phyloP scores from a whole-genome alignment of 2,888 invertebrate genomes.

The Thyatira batis region DNA sequence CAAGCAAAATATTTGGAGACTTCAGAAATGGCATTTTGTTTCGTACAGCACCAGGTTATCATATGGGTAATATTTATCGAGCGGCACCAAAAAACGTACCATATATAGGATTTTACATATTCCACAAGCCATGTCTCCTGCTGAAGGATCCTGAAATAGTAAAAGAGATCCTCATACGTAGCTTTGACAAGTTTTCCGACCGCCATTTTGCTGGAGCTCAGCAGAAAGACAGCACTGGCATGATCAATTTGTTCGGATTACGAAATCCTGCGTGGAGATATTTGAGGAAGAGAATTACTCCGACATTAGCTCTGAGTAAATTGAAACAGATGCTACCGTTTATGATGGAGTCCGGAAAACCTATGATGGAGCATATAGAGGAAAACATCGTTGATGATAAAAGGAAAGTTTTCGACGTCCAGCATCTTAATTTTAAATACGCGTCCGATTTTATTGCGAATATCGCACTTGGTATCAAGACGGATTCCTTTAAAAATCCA shows the following conservation, averaged over 20 bases:
- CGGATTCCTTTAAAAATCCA: slow-evolving; percentile 25
- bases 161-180: slow-evolving; percentile 29
- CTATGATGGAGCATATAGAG: slow-evolving; percentile 27
- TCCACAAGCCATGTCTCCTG: slow-evolving; percentile 34
- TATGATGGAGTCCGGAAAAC: slow-evolving; percentile 28
- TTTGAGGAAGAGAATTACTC: slow-evolving; percentile 28
- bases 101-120: slow-evolving; percentile 32
- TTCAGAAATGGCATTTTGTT: slow-evolving; percentile 35
- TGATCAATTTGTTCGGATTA: slow-evolving; percentile 33
- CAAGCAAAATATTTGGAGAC: slow-evolving; percentile 29
- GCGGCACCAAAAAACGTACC: slow-evolving; percentile 19
- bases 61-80: slow-evolving; percentile 25
- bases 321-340: slow-evolving; percentile 28
- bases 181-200: slow-evolving; percentile 30
- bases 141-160: slow-evolving; percentile 33
- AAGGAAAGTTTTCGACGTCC: slow-evolving; percentile 17
- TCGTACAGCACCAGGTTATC: slow-evolving; percentile 30
- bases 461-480: slow-evolving; percentile 29
- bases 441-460: slow-evolving; percentile 32
- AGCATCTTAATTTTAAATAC: slow-evolving; percentile 30
- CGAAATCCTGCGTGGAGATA: slow-evolving; percentile 34
- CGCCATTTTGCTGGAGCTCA: slow-evolving; percentile 30
- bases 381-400: slow-evolving; percentile 1
- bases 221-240: slow-evolving; percentile 34
- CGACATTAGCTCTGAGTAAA: slow-evolving; percentile 24